Base-by-base conservation (phyloP, 2,888 invertebrate genomes). In the Amphipyra tragopoginis region DNA sequence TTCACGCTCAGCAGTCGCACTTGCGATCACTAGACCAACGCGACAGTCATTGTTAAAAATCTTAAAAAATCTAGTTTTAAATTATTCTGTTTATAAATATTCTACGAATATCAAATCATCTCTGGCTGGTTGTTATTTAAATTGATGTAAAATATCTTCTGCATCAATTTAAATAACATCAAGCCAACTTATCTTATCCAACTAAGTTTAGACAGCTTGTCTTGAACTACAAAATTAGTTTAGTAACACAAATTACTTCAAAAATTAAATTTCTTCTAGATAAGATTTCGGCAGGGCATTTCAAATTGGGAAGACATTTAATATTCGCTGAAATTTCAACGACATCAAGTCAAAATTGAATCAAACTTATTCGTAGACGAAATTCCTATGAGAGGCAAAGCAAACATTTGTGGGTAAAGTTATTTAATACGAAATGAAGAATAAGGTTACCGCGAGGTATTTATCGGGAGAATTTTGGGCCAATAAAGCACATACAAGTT, bases 401-500 rank as follows among this genome's bases (percentile, higher is more conserved):
- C 55, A 62, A 77, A 70, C 58, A 63, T 65, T 68, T 45, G 59
- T 49, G 51, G 50, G 13, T n/a, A 67, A 80, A 77, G 62, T 79
- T 79, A 45, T 48, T 52, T 65, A 75, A 70, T 75, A 70, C 65
- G 56, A 72, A 70, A 68, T 64, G 65, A 71, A 75, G 67, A 65
- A 63, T 65, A 60, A 59, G 65, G 64, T 62, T 65, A 69, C 68
- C 56, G 65, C 67, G 15, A 62, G 76, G 64, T 75, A 81, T 81
- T 82, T 79, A 79, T 79, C 66, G 71, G 60, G 72, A 72, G 79
- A 81, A 82, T 81, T 79, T 69, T 57, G 69, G 64, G 48, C 64
- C 76, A 76, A 79, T 77, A 72, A 72, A 76, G 34, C 29, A 21
- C 62, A 49, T 2, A 15, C 59, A 65, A 74, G 64, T 62, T 77